Percentiles rank a stretch among this genome's conserved stretches.
Evolutionary conservation across 2,888 invertebrate genomes (phyloP).

Genomic region (Agrochola lychnidis): DNA sequence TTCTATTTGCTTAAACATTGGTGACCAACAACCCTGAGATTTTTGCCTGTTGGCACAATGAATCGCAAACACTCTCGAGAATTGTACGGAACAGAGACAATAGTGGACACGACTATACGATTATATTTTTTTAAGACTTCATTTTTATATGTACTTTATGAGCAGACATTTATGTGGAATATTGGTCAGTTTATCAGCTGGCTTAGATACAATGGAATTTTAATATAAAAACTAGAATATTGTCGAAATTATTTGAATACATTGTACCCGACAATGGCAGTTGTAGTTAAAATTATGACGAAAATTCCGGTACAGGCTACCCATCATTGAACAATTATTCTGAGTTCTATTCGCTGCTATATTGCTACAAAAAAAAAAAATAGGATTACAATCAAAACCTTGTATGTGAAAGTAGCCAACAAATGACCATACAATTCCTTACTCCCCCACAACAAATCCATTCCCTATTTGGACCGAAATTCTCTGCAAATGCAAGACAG

Average conservation of each 20-base stretch:
- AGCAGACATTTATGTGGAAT: neutral
- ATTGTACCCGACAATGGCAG: neutral
- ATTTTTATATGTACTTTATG: neutral
- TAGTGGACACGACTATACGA: neutral
- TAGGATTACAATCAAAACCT: too few relatives aligned
- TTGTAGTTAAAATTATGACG: neutral
- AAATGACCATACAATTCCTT: too few relatives aligned
- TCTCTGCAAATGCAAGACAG: conserved; percentile 7
- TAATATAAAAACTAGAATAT: neutral
- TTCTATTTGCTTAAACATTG: conserved; percentile 28
- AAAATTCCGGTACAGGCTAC: neutral
- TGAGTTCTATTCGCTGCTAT: too few relatives aligned
- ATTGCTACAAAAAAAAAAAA: too few relatives aligned
- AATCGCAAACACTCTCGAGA: conserved; percentile 46
- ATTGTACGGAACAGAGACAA: conserved; percentile 23
- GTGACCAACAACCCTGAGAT: conserved; percentile 6
- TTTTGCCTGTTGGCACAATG: conserved; percentile 48
- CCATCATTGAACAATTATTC: too few relatives aligned
- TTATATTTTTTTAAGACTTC: neutral
- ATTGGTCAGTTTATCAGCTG: neutral
- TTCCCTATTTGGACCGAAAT: too few relatives aligned
- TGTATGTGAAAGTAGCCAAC: too few relatives aligned
- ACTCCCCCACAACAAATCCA: too few relatives aligned
- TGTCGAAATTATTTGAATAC: neutral
- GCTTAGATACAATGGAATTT: neutral